Evolutionary conservation across 2,888 invertebrate species (phyloP).

Genomic region (Amiota minor): DNA sequence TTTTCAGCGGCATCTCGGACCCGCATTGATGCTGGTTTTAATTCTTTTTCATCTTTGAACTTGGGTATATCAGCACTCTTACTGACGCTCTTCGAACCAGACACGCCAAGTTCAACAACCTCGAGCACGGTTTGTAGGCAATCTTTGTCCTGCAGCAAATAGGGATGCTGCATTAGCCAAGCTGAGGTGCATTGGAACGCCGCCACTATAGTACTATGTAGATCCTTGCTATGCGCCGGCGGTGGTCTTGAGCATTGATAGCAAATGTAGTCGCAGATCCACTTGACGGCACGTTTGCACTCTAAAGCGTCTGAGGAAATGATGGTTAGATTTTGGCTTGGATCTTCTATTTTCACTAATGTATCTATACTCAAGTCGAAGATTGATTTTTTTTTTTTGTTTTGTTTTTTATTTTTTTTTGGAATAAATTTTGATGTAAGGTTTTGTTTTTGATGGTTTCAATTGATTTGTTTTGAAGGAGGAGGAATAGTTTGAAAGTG

Average conservation of each 20-base stretch:
- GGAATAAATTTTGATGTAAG: constrained; percentile 35
- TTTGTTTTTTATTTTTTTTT: constrained; percentile 33
- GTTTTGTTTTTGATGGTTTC: constrained; percentile 22
- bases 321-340: constrained; percentile 73
- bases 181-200: constrained; percentile 92
- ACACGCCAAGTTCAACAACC: constrained; percentile 97
- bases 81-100: constrained; percentile 91
- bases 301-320: constrained; percentile 85
- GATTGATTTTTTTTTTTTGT: constrained; percentile 24
- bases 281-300: constrained; percentile 94
- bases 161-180: constrained; percentile 94
- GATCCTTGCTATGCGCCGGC: constrained; percentile 92
- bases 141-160: constrained; percentile 90
- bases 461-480: constrained; percentile 18
- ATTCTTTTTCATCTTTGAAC: constrained; percentile 95
- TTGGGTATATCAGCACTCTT: constrained; percentile 92
- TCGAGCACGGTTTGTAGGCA: constrained; percentile 94
- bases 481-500: constrained; percentile 40
- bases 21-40: constrained; percentile 97
- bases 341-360: constrained; percentile 73
- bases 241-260: constrained; percentile 96
- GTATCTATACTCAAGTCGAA: constrained; percentile 62
- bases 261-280: constrained; percentile 98
- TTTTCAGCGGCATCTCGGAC: constrained; percentile 98
- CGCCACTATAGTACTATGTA: constrained; percentile 95